Base-by-base conservation (phyloP, 2,888 invertebrate species). In the Sisyra nigra region DNA sequence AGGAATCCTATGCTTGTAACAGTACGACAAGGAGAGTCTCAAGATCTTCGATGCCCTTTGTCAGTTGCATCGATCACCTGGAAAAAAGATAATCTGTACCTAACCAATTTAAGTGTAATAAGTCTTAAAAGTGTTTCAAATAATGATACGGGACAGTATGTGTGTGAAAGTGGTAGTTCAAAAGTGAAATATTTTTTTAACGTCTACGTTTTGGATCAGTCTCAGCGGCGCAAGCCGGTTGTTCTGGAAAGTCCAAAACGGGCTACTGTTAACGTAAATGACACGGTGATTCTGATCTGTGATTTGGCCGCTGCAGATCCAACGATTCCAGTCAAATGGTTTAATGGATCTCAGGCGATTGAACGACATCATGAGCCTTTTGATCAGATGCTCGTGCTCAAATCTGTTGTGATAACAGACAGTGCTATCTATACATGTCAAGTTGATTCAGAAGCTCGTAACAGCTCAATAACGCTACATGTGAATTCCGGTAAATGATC, bases 251-350 rank as follows among this genome's bases (percentile, higher is more conserved):
- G 18, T 11, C 11, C 8, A 3, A 37, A 37, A 30, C 34, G 10
- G 2, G 29, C 15, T 18, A 3, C 17, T 2, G 42, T 42, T 13
- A 18, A 42, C 34, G 35, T 35, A 14, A 42, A 42, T 10, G 42
- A 35, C 14, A 35, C 42, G 5, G 34, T 42, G 8, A 42, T 42
- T n/a, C 10, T 42, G 14, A 29, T 31, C 6, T 42, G 42, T 13
- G 36, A 34, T 19, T 18, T 42, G n/a, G 42, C 13, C 8, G 42
- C 13, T 8, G 24, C 30, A 36, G 42, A 42, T 9, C 19, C 19
- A 36, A 8, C 13, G 4, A 9, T 35, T 10, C 13, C 14, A 13
- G 24, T 42, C n/a, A 37, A 19, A 19, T 42, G 42, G 42, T 35
- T 17, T 13, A 34, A 42, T 15, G 11, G 15, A 11, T 34, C 34